Base-by-base conservation (phyloP, 2,888 invertebrate genomes). In the Saturnia pavonia region DNA sequence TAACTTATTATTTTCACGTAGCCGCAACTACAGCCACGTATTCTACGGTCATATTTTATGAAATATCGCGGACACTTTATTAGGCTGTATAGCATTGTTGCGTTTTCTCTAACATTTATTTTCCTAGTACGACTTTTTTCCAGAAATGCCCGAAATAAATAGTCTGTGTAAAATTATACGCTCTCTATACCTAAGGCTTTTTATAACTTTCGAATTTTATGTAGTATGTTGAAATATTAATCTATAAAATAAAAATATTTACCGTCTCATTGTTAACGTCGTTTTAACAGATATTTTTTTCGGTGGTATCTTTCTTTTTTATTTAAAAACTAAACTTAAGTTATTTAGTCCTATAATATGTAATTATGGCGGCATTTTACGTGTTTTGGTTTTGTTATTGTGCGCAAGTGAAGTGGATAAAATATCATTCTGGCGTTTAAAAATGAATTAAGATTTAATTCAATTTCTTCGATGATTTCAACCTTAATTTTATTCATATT, bases 1-100 rank as follows among this genome's bases (percentile, higher is more conserved):
- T 73, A 22, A 43, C 57, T 72, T 66, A 71, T 70, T 70, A 69
- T 70, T 70, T 73, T 51, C 67, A 70, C 70, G 67, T 45, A 45
- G 40, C 42, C 70, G 40, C 63, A 70, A 70, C 60, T 43, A 69
- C 68, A 40, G 27, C 65, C 65, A 40, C 40, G 65, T 65, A 65
- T 65, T 65, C 19, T n/a, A 65, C 40, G 65, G n/a, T 40, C 65
- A 65, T 40, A 65, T 65, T 65, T 67, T 42, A 51, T 54, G 42
- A 42, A 66, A 54, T 48, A 51, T 34, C 54, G 43, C 63, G 9
- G 25, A 45, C 63, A 69, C 34, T 54, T 68, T 68, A 54, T 68
- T 42, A 51, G 45, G 25, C 67, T 67, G 67, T 67, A 67, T 25
- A 45, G 25, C 42, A 63, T 69, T 69, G 63, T 43, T 63, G 42